Conservation (phyloP, 1,140 invertebrate species). For the Schmidtea mediterranea region DNA sequence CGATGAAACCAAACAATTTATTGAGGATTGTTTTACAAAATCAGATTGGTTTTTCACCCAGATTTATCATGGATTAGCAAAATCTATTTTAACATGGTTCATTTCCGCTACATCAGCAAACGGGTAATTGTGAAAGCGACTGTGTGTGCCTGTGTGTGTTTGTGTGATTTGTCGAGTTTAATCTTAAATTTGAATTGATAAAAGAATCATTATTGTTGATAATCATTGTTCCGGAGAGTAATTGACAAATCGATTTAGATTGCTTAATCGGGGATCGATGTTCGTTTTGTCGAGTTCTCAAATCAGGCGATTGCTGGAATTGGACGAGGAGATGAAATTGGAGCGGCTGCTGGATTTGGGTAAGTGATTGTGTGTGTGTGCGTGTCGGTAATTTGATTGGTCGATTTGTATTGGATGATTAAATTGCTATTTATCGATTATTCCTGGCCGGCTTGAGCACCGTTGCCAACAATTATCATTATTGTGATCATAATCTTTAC, state of each 20-base stretch:
- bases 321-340: constrained; percentile 15
- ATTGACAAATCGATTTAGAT: constrained; percentile 33
- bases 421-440: too few relatives aligned
- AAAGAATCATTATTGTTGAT: too few relatives aligned
- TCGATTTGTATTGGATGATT: not conserved
- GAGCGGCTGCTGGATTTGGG: constrained; percentile 45
- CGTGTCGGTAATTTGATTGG: not conserved
- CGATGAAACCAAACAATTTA: constrained; percentile 40
- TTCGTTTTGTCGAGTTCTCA: constrained; percentile 56
- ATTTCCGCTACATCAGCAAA: constrained; percentile 55
- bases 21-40: constrained; percentile 40
- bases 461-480: not conserved
- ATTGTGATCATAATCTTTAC: constrained; percentile 7
- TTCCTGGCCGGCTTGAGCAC: too few relatives aligned
- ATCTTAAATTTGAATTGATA: too few relatives aligned
- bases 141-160: too few relatives aligned
- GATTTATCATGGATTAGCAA: constrained; percentile 42
- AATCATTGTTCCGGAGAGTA: too few relatives aligned
- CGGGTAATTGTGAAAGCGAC: constrained; percentile 36
- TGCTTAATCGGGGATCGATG: constrained; percentile 61
- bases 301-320: constrained; percentile 36
- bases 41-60: constrained; percentile 46
- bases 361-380: constrained; percentile 6
- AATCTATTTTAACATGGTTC: constrained; percentile 41
- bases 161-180: too few relatives aligned